phyloP scores from a whole-genome alignment of 2,797 vertebrate species.

The Hoplostethus atlanticus region DNA sequence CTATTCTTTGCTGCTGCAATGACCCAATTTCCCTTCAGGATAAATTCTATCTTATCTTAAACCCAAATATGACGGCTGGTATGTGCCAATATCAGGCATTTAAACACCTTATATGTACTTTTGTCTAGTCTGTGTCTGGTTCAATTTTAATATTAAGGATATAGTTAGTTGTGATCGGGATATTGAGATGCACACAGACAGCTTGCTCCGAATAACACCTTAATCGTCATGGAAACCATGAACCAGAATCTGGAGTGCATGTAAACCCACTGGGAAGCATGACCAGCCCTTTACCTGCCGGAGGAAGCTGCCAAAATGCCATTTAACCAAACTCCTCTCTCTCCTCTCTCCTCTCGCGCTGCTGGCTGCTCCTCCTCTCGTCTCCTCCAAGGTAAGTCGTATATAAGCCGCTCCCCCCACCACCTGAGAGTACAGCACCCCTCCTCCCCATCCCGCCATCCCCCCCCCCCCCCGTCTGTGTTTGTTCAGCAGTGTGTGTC shows the following conservation, averaged over 20 bases:
- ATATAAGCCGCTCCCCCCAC: slow-evolving; percentile 38
- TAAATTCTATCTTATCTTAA: not conserved
- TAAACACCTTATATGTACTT: not conserved
- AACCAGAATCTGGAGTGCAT: slow-evolving; percentile 53
- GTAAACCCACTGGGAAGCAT: slow-evolving; percentile 47
- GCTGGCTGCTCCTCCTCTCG: slow-evolving; percentile 72
- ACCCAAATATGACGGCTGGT: not conserved
- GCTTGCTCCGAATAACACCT: slow-evolving; percentile 52
- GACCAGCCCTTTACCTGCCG: not conserved
- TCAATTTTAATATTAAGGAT: no score
- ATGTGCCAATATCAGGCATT: not conserved
- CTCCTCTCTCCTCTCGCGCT: slow-evolving; percentile 55
- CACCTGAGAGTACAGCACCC: slow-evolving; percentile 41
- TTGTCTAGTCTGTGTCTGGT: not conserved
- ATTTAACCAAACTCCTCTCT: slow-evolving; percentile 78
- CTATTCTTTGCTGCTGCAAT: no score
- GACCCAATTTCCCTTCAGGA: no score
- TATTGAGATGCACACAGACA: slow-evolving; percentile 30
- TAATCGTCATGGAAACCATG: slow-evolving; percentile 6
- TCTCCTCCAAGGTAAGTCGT: slow-evolving; percentile 86
- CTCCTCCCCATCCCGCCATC: slow-evolving; percentile 55
- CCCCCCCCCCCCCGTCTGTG: slow-evolving; percentile 68
- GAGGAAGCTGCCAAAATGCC: slow-evolving; percentile 47
- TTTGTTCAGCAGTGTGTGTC: slow-evolving; percentile 81
- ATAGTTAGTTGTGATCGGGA: slow-evolving; percentile 12